A percentile compares a stretch with the other conserved stretches of the same genome.
Conservation (phyloP, 2,797 vertebrate genomes). For the Dromococcyx pavoninus region DNA sequence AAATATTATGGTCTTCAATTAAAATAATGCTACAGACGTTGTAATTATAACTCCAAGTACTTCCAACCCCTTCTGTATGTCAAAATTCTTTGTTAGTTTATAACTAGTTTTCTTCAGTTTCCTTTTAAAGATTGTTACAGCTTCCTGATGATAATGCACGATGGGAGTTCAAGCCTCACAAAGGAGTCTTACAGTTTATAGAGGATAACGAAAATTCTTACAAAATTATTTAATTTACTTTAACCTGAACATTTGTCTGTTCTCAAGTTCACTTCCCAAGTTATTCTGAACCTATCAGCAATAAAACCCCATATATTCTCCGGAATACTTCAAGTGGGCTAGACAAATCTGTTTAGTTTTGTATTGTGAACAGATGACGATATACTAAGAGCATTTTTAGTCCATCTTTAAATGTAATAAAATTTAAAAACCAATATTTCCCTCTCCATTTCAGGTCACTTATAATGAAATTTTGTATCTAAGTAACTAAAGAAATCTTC, state of each 20-base stretch:
- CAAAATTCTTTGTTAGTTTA: neutral
- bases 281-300: neutral
- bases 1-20: neutral
- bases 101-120: neutral
- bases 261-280: neutral
- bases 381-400: neutral
- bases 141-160: fast-evolving
- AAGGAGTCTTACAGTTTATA: neutral
- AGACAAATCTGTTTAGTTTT: neutral
- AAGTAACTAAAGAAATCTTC: neutral
- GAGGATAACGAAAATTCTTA: neutral
- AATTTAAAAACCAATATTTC: fast-evolving
- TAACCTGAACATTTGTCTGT: neutral
- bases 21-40: neutral
- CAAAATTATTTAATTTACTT: neutral
- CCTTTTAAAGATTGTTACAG: neutral
- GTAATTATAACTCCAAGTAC: neutral
- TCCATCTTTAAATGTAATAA: neutral
- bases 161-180: neutral
- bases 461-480: neutral
- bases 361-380: neutral
- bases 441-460: neutral
- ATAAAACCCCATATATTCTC: neutral
- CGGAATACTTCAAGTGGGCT: neutral
- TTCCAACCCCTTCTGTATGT: neutral